Evolutionary conservation across 2,888 invertebrate species (phyloP).

Genomic region (Gerosis bhagava): DNA sequence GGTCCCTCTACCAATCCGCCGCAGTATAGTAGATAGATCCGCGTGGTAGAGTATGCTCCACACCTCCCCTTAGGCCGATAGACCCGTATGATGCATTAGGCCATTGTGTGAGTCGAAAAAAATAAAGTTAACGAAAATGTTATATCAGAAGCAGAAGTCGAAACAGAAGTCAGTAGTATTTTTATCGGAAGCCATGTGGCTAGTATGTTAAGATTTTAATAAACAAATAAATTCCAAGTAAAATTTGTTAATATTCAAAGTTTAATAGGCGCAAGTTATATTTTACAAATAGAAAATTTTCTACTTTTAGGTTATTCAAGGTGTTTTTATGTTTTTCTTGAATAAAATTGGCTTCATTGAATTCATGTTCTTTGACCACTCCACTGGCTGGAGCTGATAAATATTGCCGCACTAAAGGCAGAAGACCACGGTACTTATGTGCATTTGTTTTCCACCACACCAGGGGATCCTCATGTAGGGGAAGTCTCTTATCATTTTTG

Average conservation of each 20-base stretch:
- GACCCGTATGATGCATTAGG: too few species aligned
- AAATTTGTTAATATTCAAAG: conserved; percentile 28
- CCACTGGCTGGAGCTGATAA: conserved; percentile 18
- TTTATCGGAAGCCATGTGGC: too few species aligned
- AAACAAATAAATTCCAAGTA: too few species aligned
- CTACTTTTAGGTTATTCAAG: conserved; percentile 23
- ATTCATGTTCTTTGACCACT: conserved; percentile 20
- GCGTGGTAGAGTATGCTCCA: too few species aligned
- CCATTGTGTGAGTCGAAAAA: too few species aligned
- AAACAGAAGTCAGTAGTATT: too few species aligned
- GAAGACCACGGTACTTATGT: not conserved
- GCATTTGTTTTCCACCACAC: not conserved
- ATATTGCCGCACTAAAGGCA: conserved; percentile 1
- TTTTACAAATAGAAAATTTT: conserved; percentile 10
- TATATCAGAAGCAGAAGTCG: too few species aligned
- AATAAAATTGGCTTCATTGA: conserved; percentile 22
- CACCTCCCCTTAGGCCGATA: too few species aligned
- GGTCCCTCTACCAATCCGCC: too few species aligned
- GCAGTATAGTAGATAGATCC: too few species aligned
- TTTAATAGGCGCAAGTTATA: conserved; percentile 23
- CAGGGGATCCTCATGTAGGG: not conserved
- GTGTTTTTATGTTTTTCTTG: conserved; percentile 21
- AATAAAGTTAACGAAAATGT: too few species aligned
- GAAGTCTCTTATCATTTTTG: not conserved
- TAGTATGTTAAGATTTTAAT: too few species aligned